These are phyloP conservation scores for Hirundichthys speculiger DNA, from an alignment of 2,113 vertebrate genomes.

Conservation along the genomic window DNA sequence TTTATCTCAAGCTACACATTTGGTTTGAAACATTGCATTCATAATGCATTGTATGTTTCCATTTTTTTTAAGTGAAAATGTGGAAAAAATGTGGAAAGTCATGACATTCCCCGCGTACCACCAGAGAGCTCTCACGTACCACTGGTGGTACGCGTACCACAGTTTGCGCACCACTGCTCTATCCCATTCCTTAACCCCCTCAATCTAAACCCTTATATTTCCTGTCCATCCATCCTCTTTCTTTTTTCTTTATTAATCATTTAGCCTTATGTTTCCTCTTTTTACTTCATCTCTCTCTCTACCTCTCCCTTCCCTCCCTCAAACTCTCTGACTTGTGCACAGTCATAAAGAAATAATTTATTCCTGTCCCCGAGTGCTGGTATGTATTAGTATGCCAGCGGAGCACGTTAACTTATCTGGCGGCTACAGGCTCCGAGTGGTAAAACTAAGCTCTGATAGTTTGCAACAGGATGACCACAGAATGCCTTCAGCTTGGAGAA, in stretches of 20 bases:
- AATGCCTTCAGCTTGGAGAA: constrained; percentile 68
- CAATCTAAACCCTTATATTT: not conserved
- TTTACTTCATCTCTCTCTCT: constrained; percentile 38
- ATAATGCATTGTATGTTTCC: too few relatives aligned
- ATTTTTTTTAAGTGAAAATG: too few relatives aligned
- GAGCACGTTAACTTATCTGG: constrained; percentile 78
- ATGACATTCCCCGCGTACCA: too few relatives aligned
- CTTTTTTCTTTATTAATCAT: constrained; percentile 28
- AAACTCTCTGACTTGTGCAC: constrained; percentile 55
- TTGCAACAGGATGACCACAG: constrained; percentile 74
- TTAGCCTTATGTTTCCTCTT: constrained; percentile 13
- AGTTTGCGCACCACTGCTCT: too few relatives aligned
- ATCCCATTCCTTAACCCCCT: not conserved
- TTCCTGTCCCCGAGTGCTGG: constrained; percentile 55
- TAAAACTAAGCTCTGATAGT: constrained; percentile 76
- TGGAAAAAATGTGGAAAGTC: too few relatives aligned
- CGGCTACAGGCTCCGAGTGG: constrained; percentile 66
- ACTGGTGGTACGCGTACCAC: too few relatives aligned
- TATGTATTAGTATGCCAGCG: constrained; percentile 69
- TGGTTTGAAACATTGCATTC: too few relatives aligned
- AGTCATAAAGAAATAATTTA: constrained; percentile 76
- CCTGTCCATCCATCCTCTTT: constrained; percentile 6
- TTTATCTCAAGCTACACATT: too few relatives aligned
- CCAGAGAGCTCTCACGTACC: too few relatives aligned
- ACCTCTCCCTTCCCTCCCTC: constrained; percentile 26